Base-by-base conservation (phyloP, 2,113 vertebrate genomes). In the Erpornis zantholeuca region DNA sequence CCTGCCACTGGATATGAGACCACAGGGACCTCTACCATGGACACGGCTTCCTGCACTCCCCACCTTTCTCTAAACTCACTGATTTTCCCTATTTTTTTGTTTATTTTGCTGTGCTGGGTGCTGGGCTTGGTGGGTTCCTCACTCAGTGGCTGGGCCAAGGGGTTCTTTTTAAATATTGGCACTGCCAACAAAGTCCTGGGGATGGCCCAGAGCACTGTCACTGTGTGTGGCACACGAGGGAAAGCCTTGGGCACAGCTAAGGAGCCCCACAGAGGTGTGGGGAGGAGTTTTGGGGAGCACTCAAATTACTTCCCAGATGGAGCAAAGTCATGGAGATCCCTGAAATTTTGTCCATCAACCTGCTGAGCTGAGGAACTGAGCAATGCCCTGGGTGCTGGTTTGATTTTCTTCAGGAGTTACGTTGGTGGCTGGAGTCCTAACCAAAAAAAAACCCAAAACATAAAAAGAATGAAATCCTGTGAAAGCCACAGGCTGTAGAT, bases 251-350 rank as follows among this genome's bases (percentile, higher is more conserved):
- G 27, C 45, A 64, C 0, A 3, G 54, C 18, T 61, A 57, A 0
- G 0, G 9, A 72, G 4, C 12, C 36, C 10, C n/a, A 2, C 36
- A 9, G 11, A 11, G 0, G 3, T 1, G 2, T 22, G 18, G 15
- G 64, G 12, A 50, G 38, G 21, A 53, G 3, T 18, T 61, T 9
- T 44, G 6, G 25, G 27, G 49, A 22, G 14, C 28, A 7, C n/a
- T 1, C 0, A 1, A 13, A 23, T 14, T 20, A 4, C 31, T 63
- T 63, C 57, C 44, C 31, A 69, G 22, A 10, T 10, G 5, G 2
- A 35, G 5, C 4, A 25, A 66, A 59, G 5, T 25, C 33, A 9
- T 19, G 53, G n/a, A 81, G 6, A 40, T 22, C 21, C 23, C 27
- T 42, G 20, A 12, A 45, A 36, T 49, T 14, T 22, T 64, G 7